Conservation (phyloP, 2,113 vertebrate species). For the Prunella fulvescens region DNA sequence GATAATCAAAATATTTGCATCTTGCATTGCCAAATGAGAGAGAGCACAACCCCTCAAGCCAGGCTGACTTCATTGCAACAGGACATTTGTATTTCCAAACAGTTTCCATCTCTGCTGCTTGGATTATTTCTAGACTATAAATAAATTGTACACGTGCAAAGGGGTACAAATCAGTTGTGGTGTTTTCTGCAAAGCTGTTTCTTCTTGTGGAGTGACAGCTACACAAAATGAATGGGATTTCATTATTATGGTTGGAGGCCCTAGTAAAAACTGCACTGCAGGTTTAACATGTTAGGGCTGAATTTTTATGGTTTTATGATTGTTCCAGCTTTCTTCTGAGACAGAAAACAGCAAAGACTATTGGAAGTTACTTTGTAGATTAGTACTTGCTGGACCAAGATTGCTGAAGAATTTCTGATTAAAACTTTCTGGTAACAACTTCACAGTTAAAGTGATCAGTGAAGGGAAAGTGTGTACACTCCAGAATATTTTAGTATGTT, state of each 20-base stretch:
- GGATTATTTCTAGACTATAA: neutral
- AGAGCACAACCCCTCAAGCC: neutral
- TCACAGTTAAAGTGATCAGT: neutral
- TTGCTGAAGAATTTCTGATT: neutral
- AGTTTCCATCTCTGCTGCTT: neutral
- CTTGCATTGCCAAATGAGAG: accelerated
- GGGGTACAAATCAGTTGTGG: neutral
- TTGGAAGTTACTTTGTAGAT: neutral
- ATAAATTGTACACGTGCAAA: neutral
- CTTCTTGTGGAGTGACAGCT: neutral
- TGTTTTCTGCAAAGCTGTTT: neutral
- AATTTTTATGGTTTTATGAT: neutral
- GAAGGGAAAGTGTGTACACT: neutral
- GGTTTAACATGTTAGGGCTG: neutral
- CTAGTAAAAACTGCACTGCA: neutral
- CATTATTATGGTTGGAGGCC: neutral
- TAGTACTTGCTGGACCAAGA: neutral
- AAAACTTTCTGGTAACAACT: neutral
- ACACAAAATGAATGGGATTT: neutral
- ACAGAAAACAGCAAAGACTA: neutral
- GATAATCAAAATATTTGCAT: neutral
- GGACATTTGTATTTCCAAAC: neutral
- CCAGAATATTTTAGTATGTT: neutral
- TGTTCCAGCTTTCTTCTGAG: neutral
- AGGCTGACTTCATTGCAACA: neutral